These are phyloP conservation scores for Chydorus sphaericus DNA, from an alignment of 2,888 invertebrate species.

Conservation along the genomic window DNA sequence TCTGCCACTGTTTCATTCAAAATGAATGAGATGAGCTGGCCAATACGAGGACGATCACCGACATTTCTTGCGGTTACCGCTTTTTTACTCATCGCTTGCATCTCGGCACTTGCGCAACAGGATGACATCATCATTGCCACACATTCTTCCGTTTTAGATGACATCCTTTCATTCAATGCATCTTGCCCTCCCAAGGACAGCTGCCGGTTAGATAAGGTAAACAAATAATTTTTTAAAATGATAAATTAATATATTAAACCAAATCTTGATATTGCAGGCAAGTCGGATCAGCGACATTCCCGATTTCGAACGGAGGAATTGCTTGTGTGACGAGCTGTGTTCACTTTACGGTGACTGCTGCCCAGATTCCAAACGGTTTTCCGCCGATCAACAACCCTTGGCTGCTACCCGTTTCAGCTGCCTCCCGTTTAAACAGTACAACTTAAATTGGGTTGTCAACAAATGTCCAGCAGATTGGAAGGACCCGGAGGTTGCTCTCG, in stretches of 20 bases:
- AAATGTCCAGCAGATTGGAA: constrained; percentile 30
- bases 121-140: background rate
- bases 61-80: too few species aligned
- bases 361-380: constrained; percentile 27
- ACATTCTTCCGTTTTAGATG: background rate
- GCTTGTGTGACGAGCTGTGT: constrained; percentile 33
- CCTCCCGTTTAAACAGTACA: constrained; percentile 27
- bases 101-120: background rate
- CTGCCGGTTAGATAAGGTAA: background rate
- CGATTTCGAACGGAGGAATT: constrained; percentile 30
- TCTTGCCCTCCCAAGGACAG: background rate
- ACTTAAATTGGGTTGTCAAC: constrained; percentile 31
- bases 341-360: constrained; percentile 34
- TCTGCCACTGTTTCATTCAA: too few species aligned
- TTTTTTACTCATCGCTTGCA: too few species aligned
- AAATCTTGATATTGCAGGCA: constrained; percentile 9
- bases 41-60: too few species aligned
- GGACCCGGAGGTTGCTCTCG: constrained; percentile 21
- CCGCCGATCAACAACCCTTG: constrained; percentile 24
- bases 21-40: too few species aligned
- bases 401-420: constrained; percentile 27
- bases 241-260: background rate
- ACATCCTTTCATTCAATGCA: background rate
- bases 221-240: too few species aligned
- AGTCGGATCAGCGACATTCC: constrained; percentile 22